phyloP scores from a whole-genome alignment of 2,888 invertebrate species.

The Alviniconcha strummeri region DNA sequence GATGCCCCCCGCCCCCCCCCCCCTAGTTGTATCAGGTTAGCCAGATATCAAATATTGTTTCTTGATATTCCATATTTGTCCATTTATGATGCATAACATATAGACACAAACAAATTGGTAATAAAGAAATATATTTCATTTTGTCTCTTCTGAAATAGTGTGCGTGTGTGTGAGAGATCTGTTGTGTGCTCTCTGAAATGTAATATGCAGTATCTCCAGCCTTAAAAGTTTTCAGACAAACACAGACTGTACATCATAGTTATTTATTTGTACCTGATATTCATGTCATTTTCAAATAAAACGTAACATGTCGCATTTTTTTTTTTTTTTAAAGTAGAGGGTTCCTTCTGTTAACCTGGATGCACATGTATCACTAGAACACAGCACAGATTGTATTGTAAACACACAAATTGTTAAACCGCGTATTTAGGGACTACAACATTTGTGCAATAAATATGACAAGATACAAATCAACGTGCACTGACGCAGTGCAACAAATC shows the following conservation, averaged over 20 bases:
- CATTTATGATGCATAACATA: slow-evolving; percentile 36
- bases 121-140: slow-evolving; percentile 42
- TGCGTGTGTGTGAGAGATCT: neutral
- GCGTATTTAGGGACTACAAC: slow-evolving; percentile 25
- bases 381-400: slow-evolving; percentile 15
- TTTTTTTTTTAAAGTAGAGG: slow-evolving; percentile 9
- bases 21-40: neutral
- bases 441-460: slow-evolving; percentile 30
- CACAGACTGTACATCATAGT: slow-evolving; percentile 15
- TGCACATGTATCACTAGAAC: slow-evolving; percentile 18
- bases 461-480: neutral
- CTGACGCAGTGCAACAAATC: slow-evolving; percentile 6
- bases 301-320: slow-evolving; percentile 7
- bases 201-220: too few relatives aligned
- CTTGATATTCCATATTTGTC: slow-evolving; percentile 41
- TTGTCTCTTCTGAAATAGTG: neutral
- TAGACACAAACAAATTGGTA: slow-evolving; percentile 35
- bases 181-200: too few relatives aligned
- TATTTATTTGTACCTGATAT: slow-evolving; percentile 34
- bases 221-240: too few relatives aligned
- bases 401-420: slow-evolving; percentile 6
- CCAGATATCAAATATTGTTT: slow-evolving; percentile 40
- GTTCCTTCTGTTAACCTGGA: slow-evolving; percentile 1
- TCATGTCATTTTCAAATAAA: slow-evolving; percentile 26
- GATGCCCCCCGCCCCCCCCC: too few relatives aligned